These are phyloP conservation scores for Cremastobaeus sp. DNA, from an alignment of 2,888 invertebrate genomes.

Conservation along the genomic window DNA sequence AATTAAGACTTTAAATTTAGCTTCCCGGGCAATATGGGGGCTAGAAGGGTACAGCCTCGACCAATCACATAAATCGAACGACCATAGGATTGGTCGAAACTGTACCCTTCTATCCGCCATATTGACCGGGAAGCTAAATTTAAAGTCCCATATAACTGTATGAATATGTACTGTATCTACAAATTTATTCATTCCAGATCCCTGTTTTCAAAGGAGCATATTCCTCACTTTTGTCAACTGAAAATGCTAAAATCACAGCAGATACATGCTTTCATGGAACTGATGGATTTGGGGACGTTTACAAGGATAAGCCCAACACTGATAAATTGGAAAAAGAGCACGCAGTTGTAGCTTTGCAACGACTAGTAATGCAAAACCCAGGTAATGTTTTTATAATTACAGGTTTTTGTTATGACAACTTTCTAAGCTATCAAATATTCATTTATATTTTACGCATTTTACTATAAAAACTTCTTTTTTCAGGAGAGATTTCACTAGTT, in stretches of 20 bases:
- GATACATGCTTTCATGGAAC: constrained; percentile 81
- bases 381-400: constrained; percentile 72
- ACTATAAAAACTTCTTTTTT: constrained; percentile 64
- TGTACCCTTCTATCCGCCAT: no score
- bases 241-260: constrained; percentile 71
- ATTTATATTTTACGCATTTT: no score
- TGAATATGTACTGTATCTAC: not conserved
- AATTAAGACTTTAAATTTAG: no score
- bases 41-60: no score
- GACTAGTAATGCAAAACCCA: constrained; percentile 80
- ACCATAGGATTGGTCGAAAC: no score
- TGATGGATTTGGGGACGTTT: constrained; percentile 86
- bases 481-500: constrained; percentile 82
- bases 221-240: constrained; percentile 77
- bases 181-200: constrained; percentile 79
- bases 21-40: no score
- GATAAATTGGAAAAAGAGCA: constrained; percentile 80
- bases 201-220: constrained; percentile 85
- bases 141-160: not conserved
- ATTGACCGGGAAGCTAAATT: not conserved
- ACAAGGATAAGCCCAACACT: constrained; percentile 77
- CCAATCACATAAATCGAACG: no score
- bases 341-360: constrained; percentile 82
- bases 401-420: no score
- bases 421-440: no score